A percentile compares a stretch with the other conserved stretches of the same genome.
These are phyloP conservation scores for Trematocara variabile DNA, from an alignment of 2,113 vertebrate species.

Conservation along the genomic window DNA sequence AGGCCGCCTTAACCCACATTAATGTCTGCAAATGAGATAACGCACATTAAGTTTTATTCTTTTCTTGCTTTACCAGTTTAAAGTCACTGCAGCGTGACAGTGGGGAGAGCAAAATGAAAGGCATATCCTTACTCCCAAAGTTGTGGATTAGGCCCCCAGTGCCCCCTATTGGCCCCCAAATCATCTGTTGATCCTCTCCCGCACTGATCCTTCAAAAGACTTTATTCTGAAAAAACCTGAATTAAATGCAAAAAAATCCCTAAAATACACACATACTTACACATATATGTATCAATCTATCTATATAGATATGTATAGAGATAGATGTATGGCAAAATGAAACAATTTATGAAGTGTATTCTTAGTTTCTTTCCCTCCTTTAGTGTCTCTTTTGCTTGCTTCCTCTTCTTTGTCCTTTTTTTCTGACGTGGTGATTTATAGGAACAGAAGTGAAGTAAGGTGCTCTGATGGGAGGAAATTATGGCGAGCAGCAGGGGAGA, in stretches of 20 bases:
- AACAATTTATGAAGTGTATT: not conserved
- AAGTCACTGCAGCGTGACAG: not conserved
- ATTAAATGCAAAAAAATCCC: not conserved
- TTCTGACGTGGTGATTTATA: not conserved
- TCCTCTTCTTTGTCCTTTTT: not conserved
- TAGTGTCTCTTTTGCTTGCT: not conserved
- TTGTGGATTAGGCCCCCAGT: conserved; percentile 69
- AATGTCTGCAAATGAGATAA: conserved; percentile 19
- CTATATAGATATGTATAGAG: not conserved
- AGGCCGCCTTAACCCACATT: conserved; percentile 36
- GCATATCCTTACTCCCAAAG: conserved; percentile 25
- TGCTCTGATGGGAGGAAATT: conserved; percentile 36
- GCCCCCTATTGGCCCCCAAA: conserved; percentile 76
- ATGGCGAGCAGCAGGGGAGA: conserved; percentile 31
- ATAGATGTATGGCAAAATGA: not conserved
- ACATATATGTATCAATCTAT: not conserved
- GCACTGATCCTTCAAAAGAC: conserved; percentile 12
- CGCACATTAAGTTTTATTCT: conserved; percentile 8
- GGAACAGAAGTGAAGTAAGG: conserved; percentile 5
- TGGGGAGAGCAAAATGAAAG: not conserved
- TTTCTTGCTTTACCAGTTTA: conserved; percentile 1
- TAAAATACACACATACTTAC: not conserved
- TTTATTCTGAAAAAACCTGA: not conserved
- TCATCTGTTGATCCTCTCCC: conserved; percentile 59
- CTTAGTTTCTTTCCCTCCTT: not conserved